Conservation (phyloP, 2,113 vertebrate species). For the Ctenomys sociabilis region DNA sequence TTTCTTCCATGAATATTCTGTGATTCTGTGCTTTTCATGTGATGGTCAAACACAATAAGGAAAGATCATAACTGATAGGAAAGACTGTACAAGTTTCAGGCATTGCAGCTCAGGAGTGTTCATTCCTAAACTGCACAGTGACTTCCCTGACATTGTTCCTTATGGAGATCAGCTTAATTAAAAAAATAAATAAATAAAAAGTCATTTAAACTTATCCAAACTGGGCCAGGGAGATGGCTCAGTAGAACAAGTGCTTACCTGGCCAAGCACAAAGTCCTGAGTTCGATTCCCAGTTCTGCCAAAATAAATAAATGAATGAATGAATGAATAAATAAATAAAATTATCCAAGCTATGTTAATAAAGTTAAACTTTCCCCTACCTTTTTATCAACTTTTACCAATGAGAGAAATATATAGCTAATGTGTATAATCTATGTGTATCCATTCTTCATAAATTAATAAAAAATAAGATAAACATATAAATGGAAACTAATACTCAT, state of each 20-base stretch:
- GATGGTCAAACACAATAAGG: not conserved
- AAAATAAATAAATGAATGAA: too few relatives aligned
- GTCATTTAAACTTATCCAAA: too few relatives aligned
- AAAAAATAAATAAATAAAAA: not conserved
- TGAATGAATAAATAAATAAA: too few relatives aligned
- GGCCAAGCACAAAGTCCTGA: too few relatives aligned
- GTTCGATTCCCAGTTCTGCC: too few relatives aligned
- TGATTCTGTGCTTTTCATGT: not conserved
- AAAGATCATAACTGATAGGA: not conserved
- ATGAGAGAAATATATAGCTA: not conserved
- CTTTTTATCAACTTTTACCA: slow-evolving; percentile 10
- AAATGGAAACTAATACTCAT: not conserved
- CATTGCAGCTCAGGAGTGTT: not conserved
- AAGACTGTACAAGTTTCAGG: not conserved
- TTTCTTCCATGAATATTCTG: not conserved
- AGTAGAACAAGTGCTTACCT: too few relatives aligned
- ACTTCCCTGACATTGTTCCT: not conserved
- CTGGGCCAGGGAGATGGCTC: too few relatives aligned
- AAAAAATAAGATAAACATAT: not conserved
- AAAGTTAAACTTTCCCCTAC: not conserved
- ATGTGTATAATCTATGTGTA: not conserved
- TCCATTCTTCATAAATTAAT: not conserved
- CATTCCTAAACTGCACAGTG: not conserved
- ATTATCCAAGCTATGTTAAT: not conserved
- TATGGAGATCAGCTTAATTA: not conserved